A percentile compares a stretch with the other conserved stretches of the same genome.
Conservation (phyloP, 1,140 invertebrate species). For the Drosophila sturtevanti region DNA sequence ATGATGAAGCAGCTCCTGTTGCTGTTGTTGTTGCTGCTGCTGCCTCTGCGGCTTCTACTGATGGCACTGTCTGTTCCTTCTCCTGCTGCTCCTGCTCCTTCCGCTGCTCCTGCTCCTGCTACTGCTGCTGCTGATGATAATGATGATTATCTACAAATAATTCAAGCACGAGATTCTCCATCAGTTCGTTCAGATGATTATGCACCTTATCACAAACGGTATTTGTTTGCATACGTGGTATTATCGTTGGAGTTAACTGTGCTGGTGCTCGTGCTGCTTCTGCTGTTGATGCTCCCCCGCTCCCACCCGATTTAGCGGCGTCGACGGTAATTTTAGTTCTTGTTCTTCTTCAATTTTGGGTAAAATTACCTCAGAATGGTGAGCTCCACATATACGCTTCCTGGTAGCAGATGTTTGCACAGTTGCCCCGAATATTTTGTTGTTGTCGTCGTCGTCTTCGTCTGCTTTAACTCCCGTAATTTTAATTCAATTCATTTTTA, state of each 20-base stretch:
- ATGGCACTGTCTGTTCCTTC: neutral
- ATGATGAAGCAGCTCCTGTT: slow-evolving; percentile 27
- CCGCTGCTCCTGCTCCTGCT: neutral
- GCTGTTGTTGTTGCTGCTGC: neutral
- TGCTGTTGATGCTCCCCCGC: slow-evolving; percentile 41
- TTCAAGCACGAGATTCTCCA: neutral
- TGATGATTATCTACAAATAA: slow-evolving; percentile 13
- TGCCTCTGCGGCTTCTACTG: neutral
- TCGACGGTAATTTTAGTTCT: slow-evolving; percentile 38
- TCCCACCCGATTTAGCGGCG: slow-evolving; percentile 41
- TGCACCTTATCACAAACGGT: slow-evolving; percentile 41
- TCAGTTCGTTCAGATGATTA: slow-evolving; percentile 1
- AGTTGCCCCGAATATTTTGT: slow-evolving; percentile 45
- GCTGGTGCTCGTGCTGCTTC: slow-evolving; percentile 10
- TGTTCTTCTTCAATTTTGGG: neutral
- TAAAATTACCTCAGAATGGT: slow-evolving; percentile 33
- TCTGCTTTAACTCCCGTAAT: slow-evolving; percentile 30
- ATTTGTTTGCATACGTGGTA: slow-evolving; percentile 78
- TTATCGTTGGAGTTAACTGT: slow-evolving; percentile 56
- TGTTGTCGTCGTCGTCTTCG: slow-evolving; percentile 27
- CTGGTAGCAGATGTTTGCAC: slow-evolving; percentile 51
- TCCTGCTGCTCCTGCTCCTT: neutral
- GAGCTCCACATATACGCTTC: slow-evolving; percentile 42
- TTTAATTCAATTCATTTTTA: slow-evolving; percentile 68
- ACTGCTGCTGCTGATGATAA: slow-evolving; percentile 8